A percentile compares a stretch with the other conserved stretches of the same genome.
Conservation (phyloP, 2,113 vertebrate species). For the Notarius quadriscutis region DNA sequence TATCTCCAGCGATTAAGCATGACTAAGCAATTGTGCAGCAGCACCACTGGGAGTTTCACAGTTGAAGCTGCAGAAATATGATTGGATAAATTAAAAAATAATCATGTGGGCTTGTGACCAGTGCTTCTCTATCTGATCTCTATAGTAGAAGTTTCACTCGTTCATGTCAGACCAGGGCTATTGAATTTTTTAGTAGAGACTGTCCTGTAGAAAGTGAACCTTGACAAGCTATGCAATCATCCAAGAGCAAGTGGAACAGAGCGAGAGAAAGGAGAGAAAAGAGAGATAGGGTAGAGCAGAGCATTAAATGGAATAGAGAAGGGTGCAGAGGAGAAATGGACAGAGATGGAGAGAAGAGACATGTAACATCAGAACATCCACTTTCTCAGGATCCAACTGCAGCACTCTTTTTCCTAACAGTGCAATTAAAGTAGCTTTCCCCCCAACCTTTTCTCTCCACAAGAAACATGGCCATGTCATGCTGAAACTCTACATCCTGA, state of each 20-base stretch:
- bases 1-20: neutral
- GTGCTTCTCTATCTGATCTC: slow-evolving; percentile 22
- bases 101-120: neutral
- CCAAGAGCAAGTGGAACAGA: slow-evolving; percentile 17
- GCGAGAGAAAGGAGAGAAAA: neutral
- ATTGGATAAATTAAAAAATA: neutral
- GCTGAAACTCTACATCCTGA: neutral
- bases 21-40: neutral
- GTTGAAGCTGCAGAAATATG: slow-evolving; percentile 25
- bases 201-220: slow-evolving; percentile 49
- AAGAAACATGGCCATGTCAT: neutral
- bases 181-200: slow-evolving; percentile 52
- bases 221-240: slow-evolving; percentile 61
- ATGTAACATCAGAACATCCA: neutral
- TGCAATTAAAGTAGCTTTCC: slow-evolving; percentile 31
- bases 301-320: neutral
- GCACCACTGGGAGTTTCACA: neutral
- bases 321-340: neutral
- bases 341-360: neutral
- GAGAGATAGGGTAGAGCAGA: neutral
- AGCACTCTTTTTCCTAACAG: neutral
- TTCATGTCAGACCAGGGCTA: slow-evolving; percentile 29
- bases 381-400: slow-evolving; percentile 11
- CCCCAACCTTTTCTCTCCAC: neutral
- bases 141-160: slow-evolving; percentile 28